Conservation (phyloP, 92 coral and sea anemone species). For the Anthopleura xanthogrammica region DNA sequence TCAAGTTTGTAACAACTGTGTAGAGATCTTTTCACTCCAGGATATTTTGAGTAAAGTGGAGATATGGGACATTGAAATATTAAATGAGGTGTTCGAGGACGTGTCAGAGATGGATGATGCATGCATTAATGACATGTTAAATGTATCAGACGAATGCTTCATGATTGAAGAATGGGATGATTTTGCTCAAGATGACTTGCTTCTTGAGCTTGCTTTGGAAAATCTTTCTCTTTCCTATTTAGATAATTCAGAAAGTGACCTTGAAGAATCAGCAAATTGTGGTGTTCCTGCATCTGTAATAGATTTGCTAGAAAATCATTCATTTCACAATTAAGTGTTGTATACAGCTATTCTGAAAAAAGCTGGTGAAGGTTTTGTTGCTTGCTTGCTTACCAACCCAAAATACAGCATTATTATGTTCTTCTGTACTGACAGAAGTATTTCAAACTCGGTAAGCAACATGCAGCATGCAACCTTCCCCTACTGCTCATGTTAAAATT, state of each 20-base stretch:
- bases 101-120: conserved; percentile 22
- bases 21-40: conserved; percentile 24
- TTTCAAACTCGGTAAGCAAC: too few relatives aligned
- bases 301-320: conserved; percentile 22
- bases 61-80: conserved; percentile 40
- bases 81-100: conserved; percentile 35
- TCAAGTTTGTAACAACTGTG: conserved; percentile 32
- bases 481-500: too few relatives aligned
- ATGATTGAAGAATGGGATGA: conserved; percentile 41
- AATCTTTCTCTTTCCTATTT: conserved; percentile 44
- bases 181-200: conserved; percentile 39
- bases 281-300: conserved; percentile 24
- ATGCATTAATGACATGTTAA: neutral
- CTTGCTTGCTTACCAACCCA: too few relatives aligned
- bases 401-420: too few relatives aligned
- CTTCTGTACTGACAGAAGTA: too few relatives aligned
- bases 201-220: conserved; percentile 38
- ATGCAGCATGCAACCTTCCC: too few relatives aligned
- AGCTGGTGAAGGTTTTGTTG: too few relatives aligned
- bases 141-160: neutral
- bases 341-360: too few relatives aligned
- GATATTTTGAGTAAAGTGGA: conserved; percentile 48
- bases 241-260: conserved; percentile 14
- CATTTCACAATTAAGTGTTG: neutral
- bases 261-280: neutral